phyloP scores from a whole-genome alignment of 2,888 invertebrate genomes.

The Hoplodrina ambigua region DNA sequence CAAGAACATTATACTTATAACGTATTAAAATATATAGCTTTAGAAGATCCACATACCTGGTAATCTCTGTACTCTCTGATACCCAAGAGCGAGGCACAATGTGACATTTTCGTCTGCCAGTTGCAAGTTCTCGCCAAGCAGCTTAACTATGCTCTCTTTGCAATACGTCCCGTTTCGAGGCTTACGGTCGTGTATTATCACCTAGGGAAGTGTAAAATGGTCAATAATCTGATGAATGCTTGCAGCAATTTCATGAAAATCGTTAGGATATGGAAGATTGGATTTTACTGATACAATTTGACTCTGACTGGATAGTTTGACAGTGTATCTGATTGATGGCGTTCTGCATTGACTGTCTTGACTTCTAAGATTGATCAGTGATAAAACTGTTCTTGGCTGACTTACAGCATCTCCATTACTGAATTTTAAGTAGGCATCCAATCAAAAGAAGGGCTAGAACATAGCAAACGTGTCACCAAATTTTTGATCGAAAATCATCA shows the following conservation, averaged over 20 bases:
- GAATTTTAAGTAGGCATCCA: background rate
- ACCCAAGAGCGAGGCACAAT: constrained; percentile 86
- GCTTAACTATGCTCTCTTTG: constrained; percentile 87
- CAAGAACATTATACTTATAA: background rate
- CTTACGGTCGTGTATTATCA: constrained; percentile 88
- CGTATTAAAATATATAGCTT: background rate
- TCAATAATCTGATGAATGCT: constrained; percentile 47
- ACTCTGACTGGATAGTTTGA: background rate
- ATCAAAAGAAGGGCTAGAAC: background rate
- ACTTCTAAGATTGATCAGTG: background rate
- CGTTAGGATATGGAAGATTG: constrained; percentile 5
- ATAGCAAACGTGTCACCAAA: background rate
- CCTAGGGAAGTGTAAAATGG: constrained; percentile 71
- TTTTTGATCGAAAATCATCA: background rate
- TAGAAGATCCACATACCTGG: constrained; percentile 74
- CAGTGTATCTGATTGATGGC: background rate
- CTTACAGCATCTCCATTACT: background rate
- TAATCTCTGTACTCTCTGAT: constrained; percentile 86
- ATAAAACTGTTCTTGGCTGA: no score
- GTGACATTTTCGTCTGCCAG: constrained; percentile 88
- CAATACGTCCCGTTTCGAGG: constrained; percentile 88
- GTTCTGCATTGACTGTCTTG: background rate
- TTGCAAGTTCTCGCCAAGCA: constrained; percentile 86
- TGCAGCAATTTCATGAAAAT: constrained; percentile 28
- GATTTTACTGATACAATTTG: constrained; percentile 17